Evolutionary conservation across 2,797 vertebrate genomes (phyloP).

Genomic region (Manis crassicaudata): DNA sequence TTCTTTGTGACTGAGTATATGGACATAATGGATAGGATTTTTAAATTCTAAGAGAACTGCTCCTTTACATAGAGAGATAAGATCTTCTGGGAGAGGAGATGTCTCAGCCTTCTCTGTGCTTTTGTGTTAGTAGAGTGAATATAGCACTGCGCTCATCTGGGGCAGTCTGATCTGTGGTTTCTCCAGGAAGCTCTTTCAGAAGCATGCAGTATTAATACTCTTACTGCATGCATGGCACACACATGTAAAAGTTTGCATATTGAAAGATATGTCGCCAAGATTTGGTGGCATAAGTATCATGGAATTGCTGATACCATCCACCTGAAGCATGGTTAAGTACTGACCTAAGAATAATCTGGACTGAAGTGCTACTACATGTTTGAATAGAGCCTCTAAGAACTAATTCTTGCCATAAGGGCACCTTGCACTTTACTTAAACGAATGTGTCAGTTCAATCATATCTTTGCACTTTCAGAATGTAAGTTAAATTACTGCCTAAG

Average conservation of each 20-base stretch:
- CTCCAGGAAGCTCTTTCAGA: not conserved
- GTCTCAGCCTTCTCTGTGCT: not conserved
- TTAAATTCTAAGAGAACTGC: not conserved
- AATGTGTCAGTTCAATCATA: not conserved
- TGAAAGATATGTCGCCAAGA: not conserved
- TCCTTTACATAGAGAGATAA: not conserved
- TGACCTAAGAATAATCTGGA: not conserved
- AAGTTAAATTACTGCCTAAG: not conserved
- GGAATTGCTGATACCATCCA: not conserved
- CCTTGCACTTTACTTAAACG: not conserved
- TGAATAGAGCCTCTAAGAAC: not conserved
- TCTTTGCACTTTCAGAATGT: not conserved
- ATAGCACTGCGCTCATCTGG: rapidly evolving
- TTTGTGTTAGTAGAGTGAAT: not conserved
- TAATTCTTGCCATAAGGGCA: not conserved
- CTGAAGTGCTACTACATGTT: not conserved
- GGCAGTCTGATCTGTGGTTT: not conserved
- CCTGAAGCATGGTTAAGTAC: not conserved
- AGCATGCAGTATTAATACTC: not conserved
- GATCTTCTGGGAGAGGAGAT: not conserved
- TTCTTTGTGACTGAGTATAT: not conserved
- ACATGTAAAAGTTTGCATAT: not conserved
- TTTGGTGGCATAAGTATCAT: not conserved
- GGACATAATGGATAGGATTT: not conserved
- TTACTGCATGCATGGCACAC: not conserved